phyloP scores from a whole-genome alignment of 2,888 invertebrate species.

The Neocrepidodera transversa region DNA sequence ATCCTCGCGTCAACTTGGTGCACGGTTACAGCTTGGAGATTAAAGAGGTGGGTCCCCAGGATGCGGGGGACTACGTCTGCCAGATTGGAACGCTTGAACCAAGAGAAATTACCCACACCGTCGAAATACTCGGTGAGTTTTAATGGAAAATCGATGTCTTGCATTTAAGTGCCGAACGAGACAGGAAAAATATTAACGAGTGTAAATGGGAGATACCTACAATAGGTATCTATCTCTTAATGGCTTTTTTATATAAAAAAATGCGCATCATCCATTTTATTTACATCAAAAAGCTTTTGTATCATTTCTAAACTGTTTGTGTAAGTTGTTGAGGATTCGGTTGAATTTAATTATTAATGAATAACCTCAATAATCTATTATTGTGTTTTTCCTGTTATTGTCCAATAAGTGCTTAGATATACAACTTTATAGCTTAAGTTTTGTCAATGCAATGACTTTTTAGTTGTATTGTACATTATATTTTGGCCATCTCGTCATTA shows the following conservation, averaged over 20 bases:
- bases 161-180: conserved; percentile 25
- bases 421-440: too few species aligned
- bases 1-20: conserved; percentile 68
- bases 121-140: conserved; percentile 71
- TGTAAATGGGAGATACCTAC: conserved; percentile 11
- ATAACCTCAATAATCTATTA: too few species aligned
- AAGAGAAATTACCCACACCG: conserved; percentile 70
- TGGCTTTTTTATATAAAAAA: conserved; percentile 5
- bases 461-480: too few species aligned
- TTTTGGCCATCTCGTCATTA: too few species aligned
- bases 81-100: conserved; percentile 72
- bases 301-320: too few species aligned
- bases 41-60: conserved; percentile 68
- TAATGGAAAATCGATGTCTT: conserved; percentile 40
- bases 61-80: conserved; percentile 73
- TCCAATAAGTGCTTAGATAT: too few species aligned
- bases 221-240: background rate
- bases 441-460: too few species aligned
- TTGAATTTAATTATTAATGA: too few species aligned
- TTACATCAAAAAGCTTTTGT: too few species aligned
- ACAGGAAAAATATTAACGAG: conserved; percentile 20
- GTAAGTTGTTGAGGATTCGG: too few species aligned
- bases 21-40: conserved; percentile 72
- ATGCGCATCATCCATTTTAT: background rate
- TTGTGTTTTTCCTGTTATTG: too few species aligned